Percentiles rank a stretch among this genome's conserved stretches.
phyloP scores from a whole-genome alignment of 2,888 invertebrate species.

The Leptarthrus brevirostris region DNA sequence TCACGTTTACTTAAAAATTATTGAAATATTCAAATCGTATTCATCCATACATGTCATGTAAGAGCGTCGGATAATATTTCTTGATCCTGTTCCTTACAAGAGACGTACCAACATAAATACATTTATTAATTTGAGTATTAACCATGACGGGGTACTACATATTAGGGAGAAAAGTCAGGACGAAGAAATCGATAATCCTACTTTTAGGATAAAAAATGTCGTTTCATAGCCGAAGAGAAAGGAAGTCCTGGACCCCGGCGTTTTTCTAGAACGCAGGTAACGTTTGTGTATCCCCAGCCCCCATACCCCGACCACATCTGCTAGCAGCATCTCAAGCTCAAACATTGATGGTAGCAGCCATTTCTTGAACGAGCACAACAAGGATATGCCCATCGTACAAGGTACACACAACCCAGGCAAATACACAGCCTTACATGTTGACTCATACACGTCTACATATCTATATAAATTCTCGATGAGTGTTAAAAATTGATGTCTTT shows the following conservation, averaged over 20 bases:
- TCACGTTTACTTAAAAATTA: no score
- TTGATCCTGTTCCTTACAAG: no score
- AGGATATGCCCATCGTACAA: constrained; percentile 47
- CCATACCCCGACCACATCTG: not conserved
- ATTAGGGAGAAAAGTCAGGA: no score
- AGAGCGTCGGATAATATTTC: no score
- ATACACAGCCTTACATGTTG: constrained; percentile 22
- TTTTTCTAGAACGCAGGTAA: not conserved
- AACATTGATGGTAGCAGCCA: constrained; percentile 24
- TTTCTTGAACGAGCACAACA: constrained; percentile 29
- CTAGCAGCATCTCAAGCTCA: constrained; percentile 2
- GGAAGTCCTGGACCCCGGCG: not conserved
- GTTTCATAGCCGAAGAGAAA: no score
- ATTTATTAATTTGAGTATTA: no score
- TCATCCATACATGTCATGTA: no score
- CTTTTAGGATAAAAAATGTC: no score
- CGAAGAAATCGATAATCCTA: no score
- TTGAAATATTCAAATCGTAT: no score
- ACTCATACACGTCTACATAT: constrained; percentile 44
- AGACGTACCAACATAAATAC: no score
- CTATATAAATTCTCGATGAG: constrained; percentile 55
- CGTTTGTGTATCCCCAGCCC: not conserved
- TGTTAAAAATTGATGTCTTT: constrained; percentile 57
- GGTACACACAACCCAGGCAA: constrained; percentile 40
- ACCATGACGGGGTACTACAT: no score